These are phyloP conservation scores for Euleptes europaea DNA, from an alignment of 2,113 vertebrate species.

Conservation along the genomic window DNA sequence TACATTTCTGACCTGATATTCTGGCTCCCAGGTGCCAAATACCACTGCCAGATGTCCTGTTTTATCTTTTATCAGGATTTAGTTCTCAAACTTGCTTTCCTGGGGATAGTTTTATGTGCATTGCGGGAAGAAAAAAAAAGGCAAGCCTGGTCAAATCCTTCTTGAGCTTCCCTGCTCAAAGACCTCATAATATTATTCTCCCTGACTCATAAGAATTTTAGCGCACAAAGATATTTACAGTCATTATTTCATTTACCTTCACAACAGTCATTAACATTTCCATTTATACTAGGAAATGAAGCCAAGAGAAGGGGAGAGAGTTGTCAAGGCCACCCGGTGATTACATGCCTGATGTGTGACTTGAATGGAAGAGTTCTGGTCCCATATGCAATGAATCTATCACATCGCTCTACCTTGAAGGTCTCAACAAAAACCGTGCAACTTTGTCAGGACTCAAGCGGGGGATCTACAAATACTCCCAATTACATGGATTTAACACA, in stretches of 20 bases:
- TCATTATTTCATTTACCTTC: background rate
- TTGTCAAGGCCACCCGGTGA: background rate
- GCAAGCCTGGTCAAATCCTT: background rate
- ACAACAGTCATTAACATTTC: background rate
- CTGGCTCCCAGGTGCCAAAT: conserved; percentile 19
- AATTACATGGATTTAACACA: no score
- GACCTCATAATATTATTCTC: background rate
- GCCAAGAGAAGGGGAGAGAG: background rate
- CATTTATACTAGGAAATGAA: background rate
- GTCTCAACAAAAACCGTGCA: background rate
- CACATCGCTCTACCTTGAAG: background rate
- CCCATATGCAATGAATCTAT: no score
- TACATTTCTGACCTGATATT: conserved; percentile 25
- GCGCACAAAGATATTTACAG: background rate
- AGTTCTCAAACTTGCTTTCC: background rate
- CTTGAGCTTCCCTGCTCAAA: background rate
- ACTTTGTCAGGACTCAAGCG: background rate
- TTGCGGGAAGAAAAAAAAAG: background rate
- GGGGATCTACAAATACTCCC: no score
- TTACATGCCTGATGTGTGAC: background rate
- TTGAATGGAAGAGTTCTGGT: background rate
- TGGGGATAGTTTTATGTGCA: conserved; percentile 4
- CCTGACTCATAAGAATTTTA: background rate
- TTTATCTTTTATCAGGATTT: background rate
- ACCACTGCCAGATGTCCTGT: background rate